phyloP scores from a whole-genome alignment of 2,797 vertebrate species.

The Tenualosa ilisha region DNA sequence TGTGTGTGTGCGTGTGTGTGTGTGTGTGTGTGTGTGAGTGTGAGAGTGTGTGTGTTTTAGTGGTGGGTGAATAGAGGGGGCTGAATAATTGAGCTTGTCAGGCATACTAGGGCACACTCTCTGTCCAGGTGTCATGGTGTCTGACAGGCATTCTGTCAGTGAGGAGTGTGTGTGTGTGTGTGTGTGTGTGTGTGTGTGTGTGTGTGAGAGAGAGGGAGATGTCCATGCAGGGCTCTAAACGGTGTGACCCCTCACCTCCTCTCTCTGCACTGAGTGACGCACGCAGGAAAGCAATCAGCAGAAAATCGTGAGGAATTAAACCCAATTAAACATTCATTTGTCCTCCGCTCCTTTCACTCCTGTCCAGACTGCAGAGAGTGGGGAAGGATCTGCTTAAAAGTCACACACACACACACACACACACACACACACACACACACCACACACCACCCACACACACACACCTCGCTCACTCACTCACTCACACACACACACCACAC shows the following conservation, averaged over 20 bases:
- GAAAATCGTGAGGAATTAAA: constrained; percentile 69
- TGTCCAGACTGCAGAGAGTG: constrained; percentile 47
- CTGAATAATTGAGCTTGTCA: constrained; percentile 52
- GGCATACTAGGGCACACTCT: constrained; percentile 33
- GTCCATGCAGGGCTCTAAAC: constrained; percentile 47
- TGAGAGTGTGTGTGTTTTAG: constrained; percentile 35
- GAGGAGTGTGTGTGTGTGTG: constrained; percentile 34
- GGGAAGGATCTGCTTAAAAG: background rate
- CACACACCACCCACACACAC: background rate
- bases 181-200: background rate
- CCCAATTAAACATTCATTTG: constrained; percentile 69
- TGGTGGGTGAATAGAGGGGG: constrained; percentile 25
- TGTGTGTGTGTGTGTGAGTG: constrained; percentile 44
- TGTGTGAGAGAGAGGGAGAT: constrained; percentile 28
- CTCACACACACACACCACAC: too few relatives aligned
- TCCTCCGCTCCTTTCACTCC: constrained; percentile 53
- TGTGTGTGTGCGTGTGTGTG: background rate
- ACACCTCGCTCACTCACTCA: background rate
- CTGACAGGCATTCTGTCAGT: constrained; percentile 56
- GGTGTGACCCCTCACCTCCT: constrained; percentile 62
- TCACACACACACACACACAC: background rate
- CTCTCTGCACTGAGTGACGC: constrained; percentile 59
- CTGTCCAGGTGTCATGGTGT: constrained; percentile 52
- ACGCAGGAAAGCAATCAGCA: constrained; percentile 62
- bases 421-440: background rate